These are phyloP conservation scores for Myiagra hebetior DNA, from an alignment of 2,113 vertebrate genomes.

Conservation along the genomic window DNA sequence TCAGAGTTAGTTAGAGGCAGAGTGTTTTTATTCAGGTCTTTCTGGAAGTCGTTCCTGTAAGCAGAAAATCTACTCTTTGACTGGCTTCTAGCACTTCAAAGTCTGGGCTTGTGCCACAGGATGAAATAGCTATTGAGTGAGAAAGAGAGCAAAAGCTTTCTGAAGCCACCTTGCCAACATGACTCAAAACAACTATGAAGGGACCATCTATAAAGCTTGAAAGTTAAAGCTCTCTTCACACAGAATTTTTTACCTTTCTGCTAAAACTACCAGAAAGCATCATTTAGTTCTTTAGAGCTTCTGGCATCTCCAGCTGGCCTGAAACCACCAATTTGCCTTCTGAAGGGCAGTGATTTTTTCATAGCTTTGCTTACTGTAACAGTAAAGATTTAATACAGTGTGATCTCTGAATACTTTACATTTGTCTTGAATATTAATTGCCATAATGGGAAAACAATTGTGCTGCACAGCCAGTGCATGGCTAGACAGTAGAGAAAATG, in stretches of 20 bases:
- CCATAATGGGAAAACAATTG: neutral
- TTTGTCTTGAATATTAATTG: constrained; percentile 3
- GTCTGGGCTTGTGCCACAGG: neutral
- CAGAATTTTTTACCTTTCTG: neutral
- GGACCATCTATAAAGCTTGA: constrained; percentile 33
- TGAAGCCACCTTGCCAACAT: constrained; percentile 27
- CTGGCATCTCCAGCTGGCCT: neutral
- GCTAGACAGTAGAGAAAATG: constrained; percentile 8
- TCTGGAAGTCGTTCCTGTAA: constrained; percentile 39
- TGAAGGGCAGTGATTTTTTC: neutral
- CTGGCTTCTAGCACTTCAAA: constrained; percentile 20
- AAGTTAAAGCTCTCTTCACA: constrained; percentile 6
- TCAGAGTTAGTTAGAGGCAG: neutral
- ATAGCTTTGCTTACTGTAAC: neutral
- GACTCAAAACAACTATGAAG: constrained; percentile 49
- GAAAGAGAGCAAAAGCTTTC: constrained; percentile 39
- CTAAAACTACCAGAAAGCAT: constrained; percentile 4
- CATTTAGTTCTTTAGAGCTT: neutral
- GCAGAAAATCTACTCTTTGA: constrained; percentile 42
- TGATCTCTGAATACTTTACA: constrained; percentile 1
- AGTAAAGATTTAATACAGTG: neutral
- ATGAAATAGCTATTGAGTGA: constrained; percentile 48
- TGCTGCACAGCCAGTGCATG: neutral
- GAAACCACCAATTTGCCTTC: neutral
- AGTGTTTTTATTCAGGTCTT: constrained; percentile 11